Conservation (phyloP, 2,797 vertebrate species). For the Smutsia gigantea region DNA sequence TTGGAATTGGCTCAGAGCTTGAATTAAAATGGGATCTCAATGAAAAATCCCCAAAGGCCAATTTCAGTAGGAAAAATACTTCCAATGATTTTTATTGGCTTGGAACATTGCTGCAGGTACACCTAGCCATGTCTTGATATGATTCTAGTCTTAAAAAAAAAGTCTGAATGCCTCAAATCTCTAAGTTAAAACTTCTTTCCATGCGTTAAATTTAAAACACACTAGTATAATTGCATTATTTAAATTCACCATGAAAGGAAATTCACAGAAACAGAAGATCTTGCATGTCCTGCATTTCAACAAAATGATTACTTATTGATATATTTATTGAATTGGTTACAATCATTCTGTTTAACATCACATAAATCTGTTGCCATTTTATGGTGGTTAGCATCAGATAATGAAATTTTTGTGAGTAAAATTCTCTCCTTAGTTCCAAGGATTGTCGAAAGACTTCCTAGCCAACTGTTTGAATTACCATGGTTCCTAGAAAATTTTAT, state of each 20-base stretch:
- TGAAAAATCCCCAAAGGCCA: constrained; percentile 82
- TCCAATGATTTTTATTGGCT: constrained; percentile 82
- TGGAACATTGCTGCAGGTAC: constrained; percentile 72
- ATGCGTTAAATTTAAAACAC: constrained; percentile 79
- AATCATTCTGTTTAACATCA: constrained; percentile 67
- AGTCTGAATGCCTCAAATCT: constrained; percentile 77
- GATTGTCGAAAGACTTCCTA: constrained; percentile 57
- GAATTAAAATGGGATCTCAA: constrained; percentile 86
- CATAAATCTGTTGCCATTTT: constrained; percentile 71
- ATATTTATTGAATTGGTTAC: neutral
- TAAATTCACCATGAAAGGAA: constrained; percentile 49
- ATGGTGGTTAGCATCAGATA: constrained; percentile 66
- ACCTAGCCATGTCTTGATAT: constrained; percentile 74
- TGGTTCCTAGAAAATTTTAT: constrained; percentile 76
- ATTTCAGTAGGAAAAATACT: constrained; percentile 83
- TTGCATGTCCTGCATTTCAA: neutral
- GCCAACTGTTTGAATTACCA: constrained; percentile 74
- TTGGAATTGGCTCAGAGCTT: constrained; percentile 78
- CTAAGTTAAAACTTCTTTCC: constrained; percentile 77
- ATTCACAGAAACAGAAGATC: constrained; percentile 29
- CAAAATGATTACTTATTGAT: constrained; percentile 24
- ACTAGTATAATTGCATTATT: constrained; percentile 65
- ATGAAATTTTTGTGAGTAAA: constrained; percentile 69
- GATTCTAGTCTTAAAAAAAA: constrained; percentile 76
- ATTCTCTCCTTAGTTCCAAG: constrained; percentile 60